Percentiles rank a stretch among this genome's conserved stretches.
Evolutionary conservation across 2,888 invertebrate genomes (phyloP).

Genomic region (Ryuthela nishihirai): DNA sequence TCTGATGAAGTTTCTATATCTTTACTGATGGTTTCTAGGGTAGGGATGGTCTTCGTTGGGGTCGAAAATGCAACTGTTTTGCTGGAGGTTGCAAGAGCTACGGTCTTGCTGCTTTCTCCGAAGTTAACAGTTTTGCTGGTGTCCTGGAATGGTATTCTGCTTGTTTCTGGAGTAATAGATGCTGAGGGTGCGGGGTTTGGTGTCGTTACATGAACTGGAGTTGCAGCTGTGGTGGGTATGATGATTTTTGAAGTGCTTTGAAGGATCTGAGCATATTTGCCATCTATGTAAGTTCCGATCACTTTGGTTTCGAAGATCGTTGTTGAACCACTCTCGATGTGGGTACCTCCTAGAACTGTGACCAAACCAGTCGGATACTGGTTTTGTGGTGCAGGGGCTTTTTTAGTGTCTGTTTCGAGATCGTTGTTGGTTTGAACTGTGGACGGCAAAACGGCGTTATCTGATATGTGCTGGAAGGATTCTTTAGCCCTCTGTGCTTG

Average conservation of each 20-base stretch:
- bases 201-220: background rate
- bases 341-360: constrained; percentile 76
- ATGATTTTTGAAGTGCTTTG: constrained; percentile 68
- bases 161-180: background rate
- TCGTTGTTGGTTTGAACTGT: constrained; percentile 15
- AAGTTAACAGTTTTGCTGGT: too few relatives aligned
- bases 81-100: too few relatives aligned
- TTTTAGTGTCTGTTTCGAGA: constrained; percentile 14
- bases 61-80: too few relatives aligned
- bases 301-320: constrained; percentile 84
- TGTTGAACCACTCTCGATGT: constrained; percentile 74
- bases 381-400: constrained; percentile 15
- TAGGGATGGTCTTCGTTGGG: too few relatives aligned
- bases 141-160: too few relatives aligned
- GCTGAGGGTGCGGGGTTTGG: background rate
- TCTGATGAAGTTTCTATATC: too few relatives aligned
- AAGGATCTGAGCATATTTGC: constrained; percentile 78
- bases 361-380: constrained; percentile 69
- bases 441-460: constrained; percentile 32
- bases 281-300: constrained; percentile 71
- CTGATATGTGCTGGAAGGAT: constrained; percentile 28
- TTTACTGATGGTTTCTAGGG: too few relatives aligned
- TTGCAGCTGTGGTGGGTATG: background rate
- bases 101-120: too few relatives aligned
- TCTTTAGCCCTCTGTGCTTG: constrained; percentile 23